A percentile compares a stretch with the other conserved stretches of the same genome.
Evolutionary conservation across 2,888 invertebrate genomes (phyloP).

Genomic region (Lasioglossum villosulum): DNA sequence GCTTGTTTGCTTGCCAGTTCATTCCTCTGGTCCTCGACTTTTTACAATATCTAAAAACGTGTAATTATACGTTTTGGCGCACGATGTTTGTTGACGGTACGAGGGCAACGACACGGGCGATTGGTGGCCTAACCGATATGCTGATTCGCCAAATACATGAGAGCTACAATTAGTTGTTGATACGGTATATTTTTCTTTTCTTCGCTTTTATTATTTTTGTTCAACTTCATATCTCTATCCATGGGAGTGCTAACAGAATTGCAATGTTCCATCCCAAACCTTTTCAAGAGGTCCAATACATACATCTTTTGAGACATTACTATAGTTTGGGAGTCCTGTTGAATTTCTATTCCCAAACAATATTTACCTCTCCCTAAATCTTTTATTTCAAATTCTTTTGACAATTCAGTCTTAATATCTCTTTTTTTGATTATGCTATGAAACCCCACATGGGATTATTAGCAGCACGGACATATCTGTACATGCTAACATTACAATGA

Average conservation of each 20-base stretch:
- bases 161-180: neutral
- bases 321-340: neutral
- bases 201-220: neutral
- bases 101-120: no score
- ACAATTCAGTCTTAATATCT: neutral
- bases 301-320: neutral
- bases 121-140: no score
- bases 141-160: no score
- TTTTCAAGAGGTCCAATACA: neutral
- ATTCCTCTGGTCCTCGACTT: no score
- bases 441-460: no score
- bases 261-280: neutral
- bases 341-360: neutral
- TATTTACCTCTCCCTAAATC: neutral
- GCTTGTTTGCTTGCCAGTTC: no score
- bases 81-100: no score
- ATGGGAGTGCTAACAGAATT: neutral
- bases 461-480: no score
- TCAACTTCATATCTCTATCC: neutral
- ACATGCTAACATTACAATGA: no score
- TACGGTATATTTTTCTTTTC: neutral
- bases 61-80: no score
- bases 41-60: no score
- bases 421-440: no score
- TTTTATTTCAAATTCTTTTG: neutral